Evolutionary conservation across 2,797 vertebrate species (phyloP).

Genomic region (Sorex maritimensis): DNA sequence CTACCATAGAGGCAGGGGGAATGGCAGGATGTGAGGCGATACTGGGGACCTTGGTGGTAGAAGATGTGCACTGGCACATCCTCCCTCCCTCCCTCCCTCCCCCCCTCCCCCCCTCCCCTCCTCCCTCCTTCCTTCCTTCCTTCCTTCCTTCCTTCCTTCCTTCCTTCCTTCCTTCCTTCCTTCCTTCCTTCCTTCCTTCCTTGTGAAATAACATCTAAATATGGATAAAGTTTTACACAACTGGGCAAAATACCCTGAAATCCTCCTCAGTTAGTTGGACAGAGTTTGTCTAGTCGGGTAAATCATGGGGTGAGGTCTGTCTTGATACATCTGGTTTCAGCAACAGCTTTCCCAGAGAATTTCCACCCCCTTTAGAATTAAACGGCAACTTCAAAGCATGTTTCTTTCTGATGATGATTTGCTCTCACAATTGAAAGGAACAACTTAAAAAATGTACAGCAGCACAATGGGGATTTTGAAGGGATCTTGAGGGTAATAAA

Average conservation of each 20-base stretch:
- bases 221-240: conserved; percentile 10
- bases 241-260: background rate
- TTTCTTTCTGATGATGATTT: background rate
- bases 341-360: background rate
- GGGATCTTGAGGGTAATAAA: background rate
- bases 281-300: background rate
- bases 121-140: too few relatives aligned
- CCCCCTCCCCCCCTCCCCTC: too few relatives aligned
- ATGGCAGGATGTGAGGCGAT: too few relatives aligned
- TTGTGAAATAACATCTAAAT: background rate
- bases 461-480: background rate
- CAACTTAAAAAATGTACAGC: background rate
- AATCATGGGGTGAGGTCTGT: background rate
- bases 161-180: too few relatives aligned
- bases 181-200: background rate
- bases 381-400: conserved; percentile 16
- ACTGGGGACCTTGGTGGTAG: too few relatives aligned
- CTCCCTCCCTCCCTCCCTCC: too few relatives aligned
- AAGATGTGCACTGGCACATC: too few relatives aligned
- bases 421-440: conserved; percentile 7
- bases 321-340: background rate
- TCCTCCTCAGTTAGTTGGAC: background rate
- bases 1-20: too few relatives aligned
- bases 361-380: conserved; percentile 20
- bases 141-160: too few relatives aligned